phyloP scores from a whole-genome alignment of 1,140 invertebrate species.

The Dinoponera quadriceps region DNA sequence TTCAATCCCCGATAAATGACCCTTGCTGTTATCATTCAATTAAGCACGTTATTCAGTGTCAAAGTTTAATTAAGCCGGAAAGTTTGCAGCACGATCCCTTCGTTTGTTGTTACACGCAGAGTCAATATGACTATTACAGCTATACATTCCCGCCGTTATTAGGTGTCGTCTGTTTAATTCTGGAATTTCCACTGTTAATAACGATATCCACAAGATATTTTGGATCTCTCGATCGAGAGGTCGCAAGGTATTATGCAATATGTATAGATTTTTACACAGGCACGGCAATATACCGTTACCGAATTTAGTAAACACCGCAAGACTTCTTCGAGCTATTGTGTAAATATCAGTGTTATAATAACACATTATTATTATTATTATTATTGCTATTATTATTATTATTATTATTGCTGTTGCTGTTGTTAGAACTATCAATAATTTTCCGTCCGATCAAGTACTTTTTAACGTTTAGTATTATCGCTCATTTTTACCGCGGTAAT shows the following conservation, averaged over 20 bases:
- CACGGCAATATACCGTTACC: conserved; percentile 40
- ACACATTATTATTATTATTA: conserved; percentile 17
- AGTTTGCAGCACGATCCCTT: not conserved
- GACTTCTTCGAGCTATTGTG: conserved; percentile 7
- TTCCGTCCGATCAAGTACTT: conserved; percentile 55
- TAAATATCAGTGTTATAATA: conserved; percentile 24
- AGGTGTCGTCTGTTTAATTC: not conserved
- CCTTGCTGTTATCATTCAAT: conserved; percentile 24
- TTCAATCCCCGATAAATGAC: conserved; percentile 14
- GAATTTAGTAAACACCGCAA: conserved; percentile 31
- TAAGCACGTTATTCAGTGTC: not conserved
- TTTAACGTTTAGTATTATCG: conserved; percentile 20
- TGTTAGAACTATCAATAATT: conserved; percentile 33
- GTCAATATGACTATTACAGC: not conserved
- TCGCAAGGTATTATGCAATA: not conserved
- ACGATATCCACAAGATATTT: conserved; percentile 9
- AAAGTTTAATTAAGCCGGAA: conserved; percentile 31
- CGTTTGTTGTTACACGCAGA: conserved; percentile 12
- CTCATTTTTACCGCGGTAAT: not conserved
- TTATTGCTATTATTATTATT: too few species aligned
- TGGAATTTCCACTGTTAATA: not conserved
- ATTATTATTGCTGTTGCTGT: conserved; percentile 19
- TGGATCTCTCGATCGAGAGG: not conserved
- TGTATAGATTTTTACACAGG: conserved; percentile 23
- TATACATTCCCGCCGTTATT: not conserved